A percentile compares a stretch with the other conserved stretches of the same genome.
phyloP scores from a whole-genome alignment of 1,140 invertebrate genomes.

The Acarapis woodi region DNA sequence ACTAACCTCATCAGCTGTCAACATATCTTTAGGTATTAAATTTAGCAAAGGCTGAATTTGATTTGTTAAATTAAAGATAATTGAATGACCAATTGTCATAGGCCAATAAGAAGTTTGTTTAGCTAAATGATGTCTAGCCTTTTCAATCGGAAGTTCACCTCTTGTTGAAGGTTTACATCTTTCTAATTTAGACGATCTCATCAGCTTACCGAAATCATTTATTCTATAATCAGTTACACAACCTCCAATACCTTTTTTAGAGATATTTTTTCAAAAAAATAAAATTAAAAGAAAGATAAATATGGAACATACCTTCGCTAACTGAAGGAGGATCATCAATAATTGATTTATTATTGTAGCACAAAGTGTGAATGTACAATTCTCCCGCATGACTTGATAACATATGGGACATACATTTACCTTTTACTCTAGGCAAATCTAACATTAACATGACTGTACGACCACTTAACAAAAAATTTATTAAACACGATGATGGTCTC shows the following conservation, averaged over 20 bases:
- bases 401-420: constrained; percentile 70
- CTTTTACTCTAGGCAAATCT: constrained; percentile 63
- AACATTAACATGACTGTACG: constrained; percentile 69
- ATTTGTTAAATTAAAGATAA: constrained; percentile 57
- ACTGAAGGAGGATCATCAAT: constrained; percentile 84
- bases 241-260: constrained; percentile 62
- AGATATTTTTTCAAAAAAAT: too few relatives aligned
- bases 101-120: constrained; percentile 70
- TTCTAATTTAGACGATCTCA: constrained; percentile 15
- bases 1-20: constrained; percentile 52
- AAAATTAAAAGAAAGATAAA: too few relatives aligned
- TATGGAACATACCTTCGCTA: too few relatives aligned
- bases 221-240: constrained; percentile 63
- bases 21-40: constrained; percentile 45
- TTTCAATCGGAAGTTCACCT: constrained; percentile 15
- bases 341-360: constrained; percentile 48
- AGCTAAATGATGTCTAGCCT: constrained; percentile 33
- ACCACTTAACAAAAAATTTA: constrained; percentile 72
- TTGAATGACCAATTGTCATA: constrained; percentile 56
- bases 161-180: constrained; percentile 19
- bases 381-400: constrained; percentile 76
- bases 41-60: constrained; percentile 45
- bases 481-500: constrained; percentile 73
- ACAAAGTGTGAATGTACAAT: constrained; percentile 76
- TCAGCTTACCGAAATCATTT: constrained; percentile 22